Conservation (phyloP, 2,888 invertebrate genomes). For the Tetramorium bicarinatum region DNA sequence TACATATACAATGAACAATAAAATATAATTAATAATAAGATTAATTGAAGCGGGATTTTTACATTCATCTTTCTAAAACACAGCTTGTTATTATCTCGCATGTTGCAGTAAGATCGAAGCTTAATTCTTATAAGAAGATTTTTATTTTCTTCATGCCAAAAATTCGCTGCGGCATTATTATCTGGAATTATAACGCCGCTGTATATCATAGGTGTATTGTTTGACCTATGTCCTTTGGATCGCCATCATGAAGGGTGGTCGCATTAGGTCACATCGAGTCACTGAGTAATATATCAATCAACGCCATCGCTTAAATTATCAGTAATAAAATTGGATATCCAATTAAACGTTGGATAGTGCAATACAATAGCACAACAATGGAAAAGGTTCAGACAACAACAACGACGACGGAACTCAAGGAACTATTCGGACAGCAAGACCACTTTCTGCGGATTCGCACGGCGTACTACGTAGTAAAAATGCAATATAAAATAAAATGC, state of each 20-base stretch:
- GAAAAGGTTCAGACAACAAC: conserved; percentile 72
- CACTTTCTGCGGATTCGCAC: conserved; percentile 68
- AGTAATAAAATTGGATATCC: conserved; percentile 29
- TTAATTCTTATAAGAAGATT: not conserved
- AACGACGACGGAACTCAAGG: conserved; percentile 60
- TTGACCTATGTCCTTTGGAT: not conserved
- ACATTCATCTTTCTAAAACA: not conserved
- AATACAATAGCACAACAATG: conserved; percentile 56
- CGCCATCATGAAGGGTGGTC: not conserved
- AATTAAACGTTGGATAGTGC: conserved; percentile 46
- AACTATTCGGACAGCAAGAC: conserved; percentile 83
- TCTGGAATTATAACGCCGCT: not conserved
- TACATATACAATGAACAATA: not conserved
- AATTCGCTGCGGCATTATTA: not conserved
- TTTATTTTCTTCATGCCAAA: not conserved
- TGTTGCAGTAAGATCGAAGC: not conserved
- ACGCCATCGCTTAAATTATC: not conserved
- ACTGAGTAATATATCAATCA: not conserved
- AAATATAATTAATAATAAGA: not conserved
- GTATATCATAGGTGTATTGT: not conserved
- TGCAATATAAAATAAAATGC: conserved; percentile 81
- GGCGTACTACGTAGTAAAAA: conserved; percentile 77
- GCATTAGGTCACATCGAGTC: not conserved
- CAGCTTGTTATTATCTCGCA: not conserved
- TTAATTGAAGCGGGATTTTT: not conserved